A percentile compares a stretch with the other conserved stretches of the same genome.
phyloP scores from a whole-genome alignment of 2,113 vertebrate genomes.

The Nestor notabilis region DNA sequence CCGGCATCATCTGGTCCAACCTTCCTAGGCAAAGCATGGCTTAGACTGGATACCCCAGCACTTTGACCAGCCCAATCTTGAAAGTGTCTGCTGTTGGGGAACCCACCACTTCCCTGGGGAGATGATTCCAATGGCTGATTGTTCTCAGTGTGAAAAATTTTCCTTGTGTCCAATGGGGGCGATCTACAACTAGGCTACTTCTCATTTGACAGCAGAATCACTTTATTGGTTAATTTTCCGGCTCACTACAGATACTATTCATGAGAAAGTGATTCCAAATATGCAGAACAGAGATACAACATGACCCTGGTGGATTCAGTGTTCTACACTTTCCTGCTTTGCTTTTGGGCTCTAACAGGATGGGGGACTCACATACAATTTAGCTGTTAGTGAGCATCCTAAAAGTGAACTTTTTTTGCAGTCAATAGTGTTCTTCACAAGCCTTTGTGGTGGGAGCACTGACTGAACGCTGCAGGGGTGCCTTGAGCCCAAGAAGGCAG shows the following conservation, averaged over 20 bases:
- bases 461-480: fast-evolving
- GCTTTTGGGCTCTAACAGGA: not conserved
- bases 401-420: not conserved
- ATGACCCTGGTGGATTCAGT: not conserved
- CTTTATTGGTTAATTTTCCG: not conserved
- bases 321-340: not conserved
- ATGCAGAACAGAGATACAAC: not conserved
- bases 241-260: not conserved
- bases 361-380: not conserved
- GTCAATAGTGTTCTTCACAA: not conserved
- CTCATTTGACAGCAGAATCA: not conserved
- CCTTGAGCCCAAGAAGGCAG: fast-evolving
- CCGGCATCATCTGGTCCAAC: not conserved
- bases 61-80: not conserved
- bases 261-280: not conserved
- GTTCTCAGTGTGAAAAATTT: not conserved
- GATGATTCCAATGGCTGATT: not conserved
- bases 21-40: not conserved
- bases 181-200: not conserved
- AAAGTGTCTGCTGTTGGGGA: not conserved
- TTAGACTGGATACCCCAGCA: not conserved
- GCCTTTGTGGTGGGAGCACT: not conserved
- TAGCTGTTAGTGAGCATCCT: not conserved
- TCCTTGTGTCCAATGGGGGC: not conserved
- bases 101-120: not conserved